Conservation (phyloP, 2,888 invertebrate species). For the Glaucopsyche alexis region DNA sequence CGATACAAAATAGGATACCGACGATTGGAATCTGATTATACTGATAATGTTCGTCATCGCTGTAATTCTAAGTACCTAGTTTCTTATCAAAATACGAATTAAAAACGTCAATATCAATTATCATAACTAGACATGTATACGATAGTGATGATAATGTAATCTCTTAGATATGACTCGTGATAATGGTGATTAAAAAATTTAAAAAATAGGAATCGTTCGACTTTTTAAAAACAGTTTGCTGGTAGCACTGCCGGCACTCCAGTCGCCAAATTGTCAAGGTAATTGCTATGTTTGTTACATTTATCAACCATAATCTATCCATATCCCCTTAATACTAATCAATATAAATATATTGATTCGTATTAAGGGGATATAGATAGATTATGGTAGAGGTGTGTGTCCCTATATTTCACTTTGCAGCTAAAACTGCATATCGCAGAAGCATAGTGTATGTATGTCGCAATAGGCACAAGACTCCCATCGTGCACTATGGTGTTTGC, state of each 20-base stretch:
- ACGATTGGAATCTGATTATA: not conserved
- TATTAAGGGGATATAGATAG: too few species aligned
- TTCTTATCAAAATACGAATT: not conserved
- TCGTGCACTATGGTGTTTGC: too few species aligned
- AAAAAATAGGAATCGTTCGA: constrained; percentile 10
- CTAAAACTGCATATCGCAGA: too few species aligned
- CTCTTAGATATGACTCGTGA: constrained; percentile 18
- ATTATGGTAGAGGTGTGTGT: too few species aligned
- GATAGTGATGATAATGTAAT: constrained; percentile 26
- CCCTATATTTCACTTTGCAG: too few species aligned
- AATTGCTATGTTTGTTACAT: not conserved
- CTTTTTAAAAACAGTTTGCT: constrained; percentile 30
- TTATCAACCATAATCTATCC: not conserved
- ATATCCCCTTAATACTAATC: too few species aligned
- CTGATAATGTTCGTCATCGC: not conserved
- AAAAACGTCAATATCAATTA: not conserved
- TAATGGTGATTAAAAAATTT: constrained; percentile 23
- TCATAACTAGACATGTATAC: constrained; percentile 1
- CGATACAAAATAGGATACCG: not conserved
- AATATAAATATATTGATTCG: too few species aligned
- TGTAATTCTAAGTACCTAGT: not conserved
- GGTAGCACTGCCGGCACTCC: not conserved
- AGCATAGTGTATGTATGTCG: too few species aligned
- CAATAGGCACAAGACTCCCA: too few species aligned
- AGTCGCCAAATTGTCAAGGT: constrained; percentile 26